phyloP scores from a whole-genome alignment of 2,113 vertebrate genomes.

The Alectura lathami region DNA sequence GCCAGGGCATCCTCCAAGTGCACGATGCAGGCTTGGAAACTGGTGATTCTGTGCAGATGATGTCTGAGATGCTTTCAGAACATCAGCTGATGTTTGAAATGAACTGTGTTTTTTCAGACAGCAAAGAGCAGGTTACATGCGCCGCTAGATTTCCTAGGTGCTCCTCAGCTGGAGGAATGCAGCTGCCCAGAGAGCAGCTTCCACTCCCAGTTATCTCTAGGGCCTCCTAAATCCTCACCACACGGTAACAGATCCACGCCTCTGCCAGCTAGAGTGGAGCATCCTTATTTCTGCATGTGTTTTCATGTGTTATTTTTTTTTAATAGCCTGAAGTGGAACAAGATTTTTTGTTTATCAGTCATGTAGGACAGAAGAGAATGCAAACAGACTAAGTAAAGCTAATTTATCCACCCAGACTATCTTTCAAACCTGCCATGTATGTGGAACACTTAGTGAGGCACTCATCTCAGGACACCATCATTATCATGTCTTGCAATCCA shows the following conservation, averaged over 20 bases:
- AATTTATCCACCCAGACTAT: background rate
- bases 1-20: background rate
- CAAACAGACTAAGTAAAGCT: background rate
- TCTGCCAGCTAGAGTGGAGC: background rate
- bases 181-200: background rate
- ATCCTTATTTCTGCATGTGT: background rate
- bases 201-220: background rate
- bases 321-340: background rate
- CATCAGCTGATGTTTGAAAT: background rate
- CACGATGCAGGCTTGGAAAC: rapidly evolving
- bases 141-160: background rate
- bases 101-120: background rate
- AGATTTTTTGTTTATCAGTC: background rate
- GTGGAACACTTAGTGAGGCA: background rate
- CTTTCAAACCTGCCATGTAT: background rate
- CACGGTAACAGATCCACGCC: background rate
- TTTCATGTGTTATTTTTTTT: background rate
- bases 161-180: background rate
- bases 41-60: background rate
- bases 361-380: background rate
- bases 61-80: background rate
- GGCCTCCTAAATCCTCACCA: background rate
- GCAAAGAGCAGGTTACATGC: background rate
- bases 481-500: background rate
- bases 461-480: background rate